A percentile compares a stretch with the other conserved stretches of the same genome.
These are phyloP conservation scores for Drosophila recens DNA, from an alignment of 2,888 invertebrate species.

Conservation along the genomic window DNA sequence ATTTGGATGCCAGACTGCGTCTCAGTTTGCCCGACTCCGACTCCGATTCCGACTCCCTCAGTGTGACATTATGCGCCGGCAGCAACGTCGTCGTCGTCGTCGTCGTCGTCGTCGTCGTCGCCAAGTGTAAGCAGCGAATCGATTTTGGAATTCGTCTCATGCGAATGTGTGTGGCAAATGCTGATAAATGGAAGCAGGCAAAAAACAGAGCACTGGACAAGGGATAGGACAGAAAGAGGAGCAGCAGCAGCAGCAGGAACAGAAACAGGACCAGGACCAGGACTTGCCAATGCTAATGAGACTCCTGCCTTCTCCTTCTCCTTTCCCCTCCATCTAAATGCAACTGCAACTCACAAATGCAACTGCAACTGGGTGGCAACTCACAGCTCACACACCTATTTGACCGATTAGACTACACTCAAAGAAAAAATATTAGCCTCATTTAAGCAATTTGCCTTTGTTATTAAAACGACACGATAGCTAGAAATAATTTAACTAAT, in stretches of 20 bases:
- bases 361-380: not conserved
- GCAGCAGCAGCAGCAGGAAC: not conserved
- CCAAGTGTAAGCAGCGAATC: conserved; percentile 72
- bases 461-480: too few species aligned
- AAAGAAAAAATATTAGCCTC: not conserved
- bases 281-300: conserved; percentile 66
- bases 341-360: conserved; percentile 29
- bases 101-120: conserved; percentile 41
- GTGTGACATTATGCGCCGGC: conserved; percentile 73
- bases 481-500: too few species aligned
- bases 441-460: too few species aligned
- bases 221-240: not conserved
- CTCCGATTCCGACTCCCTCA: conserved; percentile 59
- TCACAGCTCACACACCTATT: conserved; percentile 5
- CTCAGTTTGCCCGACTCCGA: conserved; percentile 52
- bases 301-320: not conserved
- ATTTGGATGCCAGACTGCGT: conserved; percentile 79
- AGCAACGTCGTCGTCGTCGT: conserved; percentile 48
- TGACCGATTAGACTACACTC: conserved; percentile 30
- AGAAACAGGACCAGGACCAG: not conserved
- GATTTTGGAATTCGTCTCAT: conserved; percentile 83
- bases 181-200: conserved; percentile 72
- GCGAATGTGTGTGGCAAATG: conserved; percentile 82
- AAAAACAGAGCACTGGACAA: conserved; percentile 19
- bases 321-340: not conserved